A percentile compares a stretch with the other conserved stretches of the same genome.
Evolutionary conservation across 30 jellyfish, hydroid and myxozoan genomes (phyloP).

Genomic region (Rhopilema esculentum): DNA sequence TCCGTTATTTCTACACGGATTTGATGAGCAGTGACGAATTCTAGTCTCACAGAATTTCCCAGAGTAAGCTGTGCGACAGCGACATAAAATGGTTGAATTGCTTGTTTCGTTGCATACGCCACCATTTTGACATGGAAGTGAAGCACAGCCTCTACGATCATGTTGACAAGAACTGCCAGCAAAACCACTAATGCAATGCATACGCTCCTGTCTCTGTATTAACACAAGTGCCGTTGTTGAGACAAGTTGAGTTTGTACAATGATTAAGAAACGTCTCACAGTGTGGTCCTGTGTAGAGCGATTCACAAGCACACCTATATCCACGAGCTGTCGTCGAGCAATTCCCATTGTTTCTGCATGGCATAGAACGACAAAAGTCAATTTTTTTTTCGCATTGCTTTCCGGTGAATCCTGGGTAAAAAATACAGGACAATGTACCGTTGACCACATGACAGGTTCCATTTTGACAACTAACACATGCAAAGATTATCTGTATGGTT

Average conservation of each 20-base stretch:
- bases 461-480: constrained; percentile 11
- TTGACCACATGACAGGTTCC: constrained; percentile 50
- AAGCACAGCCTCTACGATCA: constrained; percentile 35
- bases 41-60: constrained; percentile 69
- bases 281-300: constrained; percentile 32
- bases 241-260: constrained; percentile 15
- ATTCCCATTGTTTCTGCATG: constrained; percentile 70
- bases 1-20: constrained; percentile 58
- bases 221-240: constrained; percentile 24
- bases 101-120: constrained; percentile 60
- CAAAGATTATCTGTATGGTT: neutral
- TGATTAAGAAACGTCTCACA: constrained; percentile 12
- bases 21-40: constrained; percentile 55
- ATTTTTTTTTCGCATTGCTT: constrained; percentile 44
- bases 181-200: constrained; percentile 24
- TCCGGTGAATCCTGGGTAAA: constrained; percentile 29
- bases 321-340: constrained; percentile 43
- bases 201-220: constrained; percentile 48
- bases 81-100: neutral
- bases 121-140: constrained; percentile 66
- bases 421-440: neutral
- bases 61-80: constrained; percentile 40
- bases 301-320: constrained; percentile 31
- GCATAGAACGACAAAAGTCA: constrained; percentile 33
- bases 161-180: constrained; percentile 1